Base-by-base conservation (phyloP, 2,797 vertebrate species). In the Naso thynnoides region DNA sequence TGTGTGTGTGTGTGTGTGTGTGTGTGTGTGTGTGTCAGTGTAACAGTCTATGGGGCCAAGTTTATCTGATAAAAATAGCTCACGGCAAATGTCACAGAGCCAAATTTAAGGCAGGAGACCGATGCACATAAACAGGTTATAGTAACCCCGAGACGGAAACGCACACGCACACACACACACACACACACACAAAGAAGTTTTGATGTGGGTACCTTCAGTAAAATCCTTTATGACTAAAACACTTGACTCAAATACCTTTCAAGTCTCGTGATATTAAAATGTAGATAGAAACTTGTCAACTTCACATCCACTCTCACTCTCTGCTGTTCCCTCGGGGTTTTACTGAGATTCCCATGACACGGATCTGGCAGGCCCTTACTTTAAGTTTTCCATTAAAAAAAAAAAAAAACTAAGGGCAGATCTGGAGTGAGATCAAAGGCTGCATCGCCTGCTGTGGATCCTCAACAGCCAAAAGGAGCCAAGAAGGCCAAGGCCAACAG, bases 31-130 rank as follows among this genome's bases (percentile, higher is more conserved):
- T 63, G 26, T 42, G 33, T 19, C 9, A 39, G 54, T 56, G 18
- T 21, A 39, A 23, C 8, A 45, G 48, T 77, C 49, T 24, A n/a
- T n/a, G 31, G 9, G 47, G 57, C 49, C 78, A 60, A 64, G 76
- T 75, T 78, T 48, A 27, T 57, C 10, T 5, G 21, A 26, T 76
- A 88, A 88, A 90, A 89, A 88, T 86, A 90, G 81, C 81, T 67
- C 56, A 18, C 2, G 41, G 81, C 63, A 42, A 83, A 87, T 86
- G 66, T 52, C 77, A 72, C 36, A 0, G 60, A n/a, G 65, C 47
- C 84, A 69, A 73, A 69, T 53, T 64, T 44, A 42, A 82, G 50
- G 78, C 52, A 44, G 50, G 47, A 26, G 36, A 21, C 38, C 3
- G 4, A 49, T 50, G 39, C 36, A 2, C 50, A 10, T 31, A 80